A percentile compares a stretch with the other conserved stretches of the same genome.
phyloP scores from a whole-genome alignment of 2,797 vertebrate species.

The Alca torda region DNA sequence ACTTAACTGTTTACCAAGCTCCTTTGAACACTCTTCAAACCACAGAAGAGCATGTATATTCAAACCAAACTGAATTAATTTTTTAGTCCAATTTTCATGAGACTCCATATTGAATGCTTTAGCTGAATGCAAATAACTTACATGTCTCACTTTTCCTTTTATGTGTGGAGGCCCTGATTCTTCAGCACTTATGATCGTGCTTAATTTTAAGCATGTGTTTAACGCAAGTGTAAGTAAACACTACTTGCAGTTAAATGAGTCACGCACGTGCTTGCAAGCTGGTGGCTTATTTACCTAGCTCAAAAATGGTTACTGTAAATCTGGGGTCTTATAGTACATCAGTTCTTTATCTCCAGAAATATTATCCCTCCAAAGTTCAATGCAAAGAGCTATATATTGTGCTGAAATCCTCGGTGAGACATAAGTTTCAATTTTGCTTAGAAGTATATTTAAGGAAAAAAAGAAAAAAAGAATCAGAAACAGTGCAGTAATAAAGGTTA shows the following conservation, averaged over 20 bases:
- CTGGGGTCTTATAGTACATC: not conserved
- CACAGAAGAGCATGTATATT: conserved; percentile 43
- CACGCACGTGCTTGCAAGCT: not conserved
- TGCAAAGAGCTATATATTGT: not conserved
- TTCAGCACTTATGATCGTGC: not conserved
- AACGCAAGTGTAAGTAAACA: not conserved
- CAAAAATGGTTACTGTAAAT: not conserved
- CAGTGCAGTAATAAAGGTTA: not conserved
- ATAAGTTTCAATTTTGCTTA: not conserved
- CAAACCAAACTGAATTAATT: conserved; percentile 64
- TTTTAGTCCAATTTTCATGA: conserved; percentile 52
- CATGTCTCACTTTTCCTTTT: conserved; percentile 33
- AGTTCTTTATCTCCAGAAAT: not conserved
- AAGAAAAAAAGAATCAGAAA: not conserved
- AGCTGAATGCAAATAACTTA: conserved; percentile 48
- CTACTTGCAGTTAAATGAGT: not conserved
- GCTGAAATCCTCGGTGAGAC: not conserved
- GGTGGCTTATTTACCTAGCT: not conserved
- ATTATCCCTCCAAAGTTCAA: not conserved
- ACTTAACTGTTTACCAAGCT: conserved; percentile 60
- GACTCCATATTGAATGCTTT: conserved; percentile 36
- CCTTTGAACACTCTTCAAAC: conserved; percentile 64
- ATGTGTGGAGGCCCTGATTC: conserved; percentile 9
- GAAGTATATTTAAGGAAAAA: not conserved
- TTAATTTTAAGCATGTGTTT: conserved; percentile 29